Evolutionary conservation across 2,888 invertebrate species (phyloP).

Genomic region (Hirtodrosophila cameraria): DNA sequence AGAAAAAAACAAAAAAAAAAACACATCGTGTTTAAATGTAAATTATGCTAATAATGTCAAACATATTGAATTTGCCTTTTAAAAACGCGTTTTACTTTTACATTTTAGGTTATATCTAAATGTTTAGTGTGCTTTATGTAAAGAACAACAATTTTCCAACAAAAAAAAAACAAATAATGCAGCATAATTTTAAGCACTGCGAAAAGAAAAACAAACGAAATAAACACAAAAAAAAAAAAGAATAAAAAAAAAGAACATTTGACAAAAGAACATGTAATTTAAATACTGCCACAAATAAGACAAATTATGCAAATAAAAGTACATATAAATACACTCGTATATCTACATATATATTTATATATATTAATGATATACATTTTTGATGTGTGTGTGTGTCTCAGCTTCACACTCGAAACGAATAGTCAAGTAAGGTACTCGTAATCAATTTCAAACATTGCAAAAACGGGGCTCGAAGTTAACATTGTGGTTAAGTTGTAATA

Average conservation of each 20-base stretch:
- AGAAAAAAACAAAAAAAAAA: conserved; percentile 1
- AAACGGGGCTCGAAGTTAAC: conserved; percentile 84
- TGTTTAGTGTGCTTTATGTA: conserved; percentile 66
- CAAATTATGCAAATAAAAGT: conserved; percentile 55
- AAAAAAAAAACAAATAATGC: conserved; percentile 8
- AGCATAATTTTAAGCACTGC: conserved; percentile 21
- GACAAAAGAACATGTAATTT: conserved; percentile 68
- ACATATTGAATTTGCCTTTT: conserved; percentile 78
- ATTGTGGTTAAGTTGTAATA: conserved; percentile 75
- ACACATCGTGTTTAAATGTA: conserved; percentile 45
- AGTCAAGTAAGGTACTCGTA: conserved; percentile 63
- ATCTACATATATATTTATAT: conserved; percentile 25
- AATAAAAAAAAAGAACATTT: conserved; percentile 30
- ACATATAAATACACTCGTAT: conserved; percentile 41
- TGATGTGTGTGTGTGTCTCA: conserved; percentile 44
- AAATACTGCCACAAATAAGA: conserved; percentile 81
- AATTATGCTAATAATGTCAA: conserved; percentile 75
- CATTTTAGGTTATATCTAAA: conserved; percentile 60
- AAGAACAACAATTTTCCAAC: conserved; percentile 23
- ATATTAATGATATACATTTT: conserved; percentile 26
- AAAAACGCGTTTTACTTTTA: conserved; percentile 55
- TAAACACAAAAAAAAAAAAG: conserved; percentile 17
- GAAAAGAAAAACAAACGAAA: conserved; percentile 14
- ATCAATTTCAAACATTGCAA: conserved; percentile 56
- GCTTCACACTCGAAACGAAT: conserved; percentile 31